Conservation (phyloP, 2,113 vertebrate genomes). For the Climacteris rufus region DNA sequence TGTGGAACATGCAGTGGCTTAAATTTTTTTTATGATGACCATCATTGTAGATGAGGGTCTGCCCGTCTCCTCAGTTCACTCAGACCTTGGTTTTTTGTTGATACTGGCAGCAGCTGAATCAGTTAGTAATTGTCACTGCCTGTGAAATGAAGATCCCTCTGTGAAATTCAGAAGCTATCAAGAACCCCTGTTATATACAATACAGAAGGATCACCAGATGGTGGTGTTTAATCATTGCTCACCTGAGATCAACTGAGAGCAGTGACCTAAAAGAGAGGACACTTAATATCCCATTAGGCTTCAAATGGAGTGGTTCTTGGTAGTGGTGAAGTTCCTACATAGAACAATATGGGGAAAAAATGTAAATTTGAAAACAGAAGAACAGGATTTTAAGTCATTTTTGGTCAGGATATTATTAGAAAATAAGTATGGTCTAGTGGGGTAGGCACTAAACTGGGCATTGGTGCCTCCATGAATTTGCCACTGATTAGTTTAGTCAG, state of each 20-base stretch:
- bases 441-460: background rate
- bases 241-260: background rate
- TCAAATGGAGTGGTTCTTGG: background rate
- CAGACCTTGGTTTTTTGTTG: background rate
- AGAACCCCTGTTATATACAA: background rate
- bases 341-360: background rate
- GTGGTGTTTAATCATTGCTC: background rate
- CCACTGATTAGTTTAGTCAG: background rate
- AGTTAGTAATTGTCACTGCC: background rate
- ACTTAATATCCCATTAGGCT: background rate
- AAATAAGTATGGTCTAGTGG: background rate
- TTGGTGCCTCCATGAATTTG: background rate
- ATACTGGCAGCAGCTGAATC: background rate
- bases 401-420: background rate
- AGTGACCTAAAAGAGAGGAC: background rate
- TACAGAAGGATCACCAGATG: background rate
- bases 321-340: background rate
- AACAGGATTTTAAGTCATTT: background rate
- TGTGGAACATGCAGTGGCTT: background rate
- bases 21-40: background rate
- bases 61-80: background rate
- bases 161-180: background rate
- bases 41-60: background rate
- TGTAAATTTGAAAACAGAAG: background rate
- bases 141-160: background rate